Conservation (phyloP, 2,888 invertebrate species). For the Stegophylla sp. region DNA sequence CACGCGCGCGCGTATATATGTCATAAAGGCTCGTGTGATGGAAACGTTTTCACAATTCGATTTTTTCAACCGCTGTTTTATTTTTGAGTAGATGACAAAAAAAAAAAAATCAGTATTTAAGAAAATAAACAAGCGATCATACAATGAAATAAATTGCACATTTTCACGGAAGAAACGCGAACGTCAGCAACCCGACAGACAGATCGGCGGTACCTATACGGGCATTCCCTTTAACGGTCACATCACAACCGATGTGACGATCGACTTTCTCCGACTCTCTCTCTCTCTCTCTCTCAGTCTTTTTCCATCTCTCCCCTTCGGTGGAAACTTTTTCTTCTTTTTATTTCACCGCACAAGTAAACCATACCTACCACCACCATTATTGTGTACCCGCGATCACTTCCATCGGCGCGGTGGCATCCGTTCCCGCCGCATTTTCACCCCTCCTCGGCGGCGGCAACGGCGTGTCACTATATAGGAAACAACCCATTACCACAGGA, state of each 20-base stretch:
- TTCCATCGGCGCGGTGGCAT: too few species aligned
- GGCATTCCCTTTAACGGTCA: background rate
- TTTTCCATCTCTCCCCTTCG: background rate
- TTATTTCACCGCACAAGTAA: background rate
- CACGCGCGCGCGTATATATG: background rate
- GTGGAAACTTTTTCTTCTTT: constrained; percentile 9
- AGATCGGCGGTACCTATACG: background rate
- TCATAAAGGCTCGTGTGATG: background rate
- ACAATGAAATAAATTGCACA: too few species aligned
- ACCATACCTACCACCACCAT: background rate
- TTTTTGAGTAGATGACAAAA: too few species aligned
- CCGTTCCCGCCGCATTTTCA: background rate
- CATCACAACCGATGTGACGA: background rate
- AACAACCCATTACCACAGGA: constrained; percentile 57
- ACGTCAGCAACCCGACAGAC: background rate
- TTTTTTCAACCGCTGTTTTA: too few species aligned
- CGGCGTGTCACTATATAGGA: constrained; percentile 12
- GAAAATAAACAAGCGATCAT: too few species aligned
- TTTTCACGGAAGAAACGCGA: background rate
- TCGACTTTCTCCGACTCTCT: constrained; percentile 10
- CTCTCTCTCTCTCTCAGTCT: background rate
- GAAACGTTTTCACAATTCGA: too few species aligned
- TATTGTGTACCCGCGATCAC: too few species aligned
- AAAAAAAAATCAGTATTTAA: too few species aligned
- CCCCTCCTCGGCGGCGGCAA: background rate